Evolutionary conservation across 2,888 invertebrate species (phyloP), one percentile per base, ranked within the genome.

Genomic region (Limnephilus auricula): DNA sequence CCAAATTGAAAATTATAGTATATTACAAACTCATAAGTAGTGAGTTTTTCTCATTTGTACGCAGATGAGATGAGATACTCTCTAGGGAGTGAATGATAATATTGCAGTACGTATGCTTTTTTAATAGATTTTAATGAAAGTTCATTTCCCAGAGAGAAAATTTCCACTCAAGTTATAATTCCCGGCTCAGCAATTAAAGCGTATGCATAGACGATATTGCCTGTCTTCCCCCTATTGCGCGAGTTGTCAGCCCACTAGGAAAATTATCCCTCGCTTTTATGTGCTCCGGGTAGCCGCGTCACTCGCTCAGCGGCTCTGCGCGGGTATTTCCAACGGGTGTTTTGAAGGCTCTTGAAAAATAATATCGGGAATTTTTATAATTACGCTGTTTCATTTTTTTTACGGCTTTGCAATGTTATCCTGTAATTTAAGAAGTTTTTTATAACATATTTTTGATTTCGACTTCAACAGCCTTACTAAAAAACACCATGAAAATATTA

Each of bases 111-210:
- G 10, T 4, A 5, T 5, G 40, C 40, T 65, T 65, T 65, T 65
- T 65, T 25, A 65, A 65, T 65, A 65, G 65, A 65, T 65, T 65
- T 25, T 65, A 65, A 65, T 65, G 65, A 65, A 65, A 65, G 65
- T 13, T 82, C 15, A 82, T 25, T 82, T 37, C 25, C 82, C 82
- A 25, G 82, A 82, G 34, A 34, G 82, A 82, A 82, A 82, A 82
- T 37, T 82, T 37, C 65, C 65, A 65, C 65, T 65, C 65, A 65
- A 65, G 65, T 65, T 65, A 82, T 82, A 32, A 82, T 37, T 82
- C 82, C 82, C 34, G 34, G 34, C 82, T 82, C 34, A 37, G 82
- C 37, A 82, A 82, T 82, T 82, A 82, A 82, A 82, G 37, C 82
- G 82, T 82, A 82, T 82, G 82, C 82, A 82, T n/a, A 65, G 82